These are phyloP conservation scores for Elysia crispata DNA, from an alignment of 2,888 invertebrate species.

Conservation along the genomic window DNA sequence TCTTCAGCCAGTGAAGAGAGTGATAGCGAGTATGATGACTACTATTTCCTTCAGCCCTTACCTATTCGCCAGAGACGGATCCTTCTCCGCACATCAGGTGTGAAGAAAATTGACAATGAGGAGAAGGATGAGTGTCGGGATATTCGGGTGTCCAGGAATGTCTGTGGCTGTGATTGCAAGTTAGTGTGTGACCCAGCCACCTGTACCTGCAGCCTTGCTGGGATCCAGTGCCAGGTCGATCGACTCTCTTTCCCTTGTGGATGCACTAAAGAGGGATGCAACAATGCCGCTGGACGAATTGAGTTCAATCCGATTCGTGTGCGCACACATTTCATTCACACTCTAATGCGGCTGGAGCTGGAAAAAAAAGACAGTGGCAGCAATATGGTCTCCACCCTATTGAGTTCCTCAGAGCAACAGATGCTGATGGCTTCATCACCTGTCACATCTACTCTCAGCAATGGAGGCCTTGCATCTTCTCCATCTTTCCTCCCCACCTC, in stretches of 20 bases:
- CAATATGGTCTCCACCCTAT: not conserved
- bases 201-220: slow-evolving; percentile 94
- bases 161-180: slow-evolving; percentile 77
- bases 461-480: no score
- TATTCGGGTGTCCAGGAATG: slow-evolving; percentile 92
- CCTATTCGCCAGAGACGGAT: slow-evolving; percentile 93
- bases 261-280: slow-evolving; percentile 95
- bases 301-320: slow-evolving; percentile 98
- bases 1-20: slow-evolving; percentile 57
- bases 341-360: slow-evolving; percentile 86
- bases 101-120: slow-evolving; percentile 92
- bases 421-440: not conserved
- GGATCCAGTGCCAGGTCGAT: slow-evolving; percentile 98
- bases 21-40: slow-evolving; percentile 73
- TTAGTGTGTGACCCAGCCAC: slow-evolving; percentile 93
- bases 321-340: slow-evolving; percentile 97
- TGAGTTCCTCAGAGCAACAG: not conserved
- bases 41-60: slow-evolving; percentile 84
- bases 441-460: not conserved
- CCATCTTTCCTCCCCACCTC: no score
- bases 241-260: slow-evolving; percentile 97
- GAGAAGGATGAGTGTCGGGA: slow-evolving; percentile 97
- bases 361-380: slow-evolving; percentile 68
- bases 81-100: slow-evolving; percentile 92
- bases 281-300: slow-evolving; percentile 93